These are phyloP conservation scores for Oenanthe oenanthe DNA, from an alignment of 2,113 vertebrate species.

Conservation along the genomic window DNA sequence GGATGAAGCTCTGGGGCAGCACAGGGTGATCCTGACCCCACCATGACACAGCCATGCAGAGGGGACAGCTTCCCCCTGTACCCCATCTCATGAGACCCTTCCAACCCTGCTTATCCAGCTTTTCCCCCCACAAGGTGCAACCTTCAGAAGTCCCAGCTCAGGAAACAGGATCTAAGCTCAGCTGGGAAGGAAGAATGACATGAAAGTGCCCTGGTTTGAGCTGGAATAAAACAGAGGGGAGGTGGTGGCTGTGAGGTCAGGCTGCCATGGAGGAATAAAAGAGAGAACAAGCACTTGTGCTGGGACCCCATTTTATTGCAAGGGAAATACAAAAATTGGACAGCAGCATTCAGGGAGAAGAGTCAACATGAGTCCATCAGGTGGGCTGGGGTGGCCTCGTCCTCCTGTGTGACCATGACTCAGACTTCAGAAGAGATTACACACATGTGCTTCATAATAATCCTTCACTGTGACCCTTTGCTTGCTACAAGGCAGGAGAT, in stretches of 20 bases:
- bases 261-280: not conserved
- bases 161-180: not conserved
- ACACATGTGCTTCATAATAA: rapidly evolving
- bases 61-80: not conserved
- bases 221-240: not conserved
- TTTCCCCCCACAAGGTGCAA: no score
- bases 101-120: rapidly evolving
- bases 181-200: not conserved
- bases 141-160: not conserved
- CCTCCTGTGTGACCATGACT: not conserved
- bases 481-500: not conserved
- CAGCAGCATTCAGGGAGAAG: not conserved
- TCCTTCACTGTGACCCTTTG: not conserved
- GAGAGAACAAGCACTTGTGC: not conserved
- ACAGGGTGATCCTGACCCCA: not conserved
- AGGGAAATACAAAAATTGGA: not conserved
- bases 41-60: not conserved
- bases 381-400: rapidly evolving
- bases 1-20: not conserved
- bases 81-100: rapidly evolving
- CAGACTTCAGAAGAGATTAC: not conserved
- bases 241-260: not conserved
- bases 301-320: slow-evolving; percentile 27
- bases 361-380: rapidly evolving
- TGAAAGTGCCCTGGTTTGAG: not conserved